Conservation (phyloP, 2,113 vertebrate genomes). For the Irena cyanogastra region DNA sequence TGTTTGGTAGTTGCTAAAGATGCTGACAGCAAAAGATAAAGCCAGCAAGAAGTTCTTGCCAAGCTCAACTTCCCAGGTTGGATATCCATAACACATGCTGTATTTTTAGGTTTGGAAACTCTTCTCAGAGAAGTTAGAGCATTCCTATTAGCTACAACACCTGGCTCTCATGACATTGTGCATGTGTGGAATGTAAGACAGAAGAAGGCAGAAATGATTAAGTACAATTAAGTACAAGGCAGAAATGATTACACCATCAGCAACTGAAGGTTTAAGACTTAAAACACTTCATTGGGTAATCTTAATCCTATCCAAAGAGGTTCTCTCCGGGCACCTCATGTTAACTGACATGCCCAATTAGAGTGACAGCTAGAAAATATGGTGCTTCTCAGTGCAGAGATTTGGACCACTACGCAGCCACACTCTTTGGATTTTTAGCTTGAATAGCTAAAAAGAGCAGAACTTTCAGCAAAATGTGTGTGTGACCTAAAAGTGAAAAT, state of each 20-base stretch:
- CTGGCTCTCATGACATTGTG: background rate
- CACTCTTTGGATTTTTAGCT: background rate
- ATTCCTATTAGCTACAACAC: background rate
- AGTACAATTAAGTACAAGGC: constrained; percentile 9
- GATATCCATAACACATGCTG: constrained; percentile 35
- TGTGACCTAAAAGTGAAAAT: background rate
- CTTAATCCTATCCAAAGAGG: constrained; percentile 71
- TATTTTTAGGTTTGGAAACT: background rate
- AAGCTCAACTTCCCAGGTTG: background rate
- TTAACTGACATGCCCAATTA: constrained; percentile 81
- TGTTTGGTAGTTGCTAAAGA: background rate
- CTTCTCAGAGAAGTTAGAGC: background rate
- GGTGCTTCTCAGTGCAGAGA: constrained; percentile 43
- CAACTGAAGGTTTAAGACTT: constrained; percentile 67
- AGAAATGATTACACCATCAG: constrained; percentile 61
- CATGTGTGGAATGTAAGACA: background rate
- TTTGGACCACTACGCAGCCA: background rate
- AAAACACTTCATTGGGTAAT: constrained; percentile 66
- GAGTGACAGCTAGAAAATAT: constrained; percentile 64
- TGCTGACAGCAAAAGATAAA: background rate
- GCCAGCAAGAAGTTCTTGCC: background rate
- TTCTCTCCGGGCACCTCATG: constrained; percentile 77
- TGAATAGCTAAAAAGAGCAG: background rate
- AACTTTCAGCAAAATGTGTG: background rate
- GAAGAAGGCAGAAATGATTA: constrained; percentile 55